Conservation (phyloP, 53 echinoderm and acorn worm species). For the Zoroaster sp. region DNA sequence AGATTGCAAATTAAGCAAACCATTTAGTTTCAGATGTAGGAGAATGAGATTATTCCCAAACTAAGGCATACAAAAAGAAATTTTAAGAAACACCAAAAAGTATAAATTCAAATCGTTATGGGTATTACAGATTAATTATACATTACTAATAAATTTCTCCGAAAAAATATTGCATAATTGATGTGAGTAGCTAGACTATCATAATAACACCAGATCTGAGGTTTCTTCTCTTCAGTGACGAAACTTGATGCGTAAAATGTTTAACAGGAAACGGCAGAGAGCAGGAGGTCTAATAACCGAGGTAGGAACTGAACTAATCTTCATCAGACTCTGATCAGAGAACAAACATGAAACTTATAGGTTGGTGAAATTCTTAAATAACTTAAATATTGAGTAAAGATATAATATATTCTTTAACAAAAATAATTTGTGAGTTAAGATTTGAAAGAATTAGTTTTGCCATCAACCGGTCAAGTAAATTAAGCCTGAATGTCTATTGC, state of each 20-base stretch:
- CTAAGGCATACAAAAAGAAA: background rate
- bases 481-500: no score
- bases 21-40: background rate
- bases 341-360: background rate
- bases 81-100: background rate
- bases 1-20: background rate
- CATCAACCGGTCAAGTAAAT: no score
- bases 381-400: no score
- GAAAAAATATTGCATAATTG: conserved; percentile 47
- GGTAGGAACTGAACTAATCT: background rate
- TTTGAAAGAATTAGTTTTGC: no score
- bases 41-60: background rate
- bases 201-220: background rate
- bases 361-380: background rate
- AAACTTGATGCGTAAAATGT: background rate
- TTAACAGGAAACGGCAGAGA: background rate
- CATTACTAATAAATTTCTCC: background rate
- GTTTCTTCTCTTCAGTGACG: background rate
- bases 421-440: no score
- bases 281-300: background rate
- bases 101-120: background rate
- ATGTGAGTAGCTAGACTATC: background rate
- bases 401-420: no score
- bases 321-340: conserved; percentile 9
- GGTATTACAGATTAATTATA: background rate